Conservation (phyloP, 2,888 invertebrate genomes). For the Caenorhabditis uteleia region DNA sequence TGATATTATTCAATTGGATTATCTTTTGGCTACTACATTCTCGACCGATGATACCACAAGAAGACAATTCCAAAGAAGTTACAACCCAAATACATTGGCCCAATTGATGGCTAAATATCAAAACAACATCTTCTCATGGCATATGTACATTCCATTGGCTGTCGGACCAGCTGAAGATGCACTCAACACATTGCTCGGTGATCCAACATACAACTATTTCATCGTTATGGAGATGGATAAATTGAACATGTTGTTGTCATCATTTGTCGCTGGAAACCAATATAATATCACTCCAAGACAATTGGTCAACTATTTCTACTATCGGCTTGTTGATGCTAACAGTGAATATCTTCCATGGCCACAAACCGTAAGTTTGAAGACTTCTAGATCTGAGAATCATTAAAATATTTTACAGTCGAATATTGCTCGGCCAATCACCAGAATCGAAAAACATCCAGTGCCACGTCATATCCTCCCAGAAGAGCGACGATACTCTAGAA, state of each 20-base stretch:
- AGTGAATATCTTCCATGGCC: slow-evolving; percentile 41
- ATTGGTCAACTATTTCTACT: slow-evolving; percentile 53
- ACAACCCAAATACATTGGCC: slow-evolving; percentile 50
- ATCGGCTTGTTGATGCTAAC: slow-evolving; percentile 42
- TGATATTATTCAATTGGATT: slow-evolving; percentile 56
- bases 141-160: slow-evolving; percentile 38
- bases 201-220: slow-evolving; percentile 24
- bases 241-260: slow-evolving; percentile 17
- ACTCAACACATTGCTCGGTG: slow-evolving; percentile 11
- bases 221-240: slow-evolving; percentile 43
- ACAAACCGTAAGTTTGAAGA: slow-evolving; percentile 5
- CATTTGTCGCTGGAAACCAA: slow-evolving; percentile 8
- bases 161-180: slow-evolving; percentile 26
- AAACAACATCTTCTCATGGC: slow-evolving; percentile 34
- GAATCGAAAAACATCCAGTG: slow-evolving; percentile 14
- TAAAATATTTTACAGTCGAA: slow-evolving; percentile 7
- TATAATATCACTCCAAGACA: slow-evolving; percentile 39
- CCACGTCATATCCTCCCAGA: slow-evolving; percentile 17
- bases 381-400: neutral
- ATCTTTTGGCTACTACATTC: slow-evolving; percentile 49
- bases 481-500: slow-evolving; percentile 14
- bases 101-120: slow-evolving; percentile 17
- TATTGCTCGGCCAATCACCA: slow-evolving; percentile 8
- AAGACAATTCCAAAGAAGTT: slow-evolving; percentile 53
- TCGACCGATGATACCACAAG: slow-evolving; percentile 55